phyloP scores from a whole-genome alignment of 2,113 vertebrate species.

The Excalfactoria chinensis region DNA sequence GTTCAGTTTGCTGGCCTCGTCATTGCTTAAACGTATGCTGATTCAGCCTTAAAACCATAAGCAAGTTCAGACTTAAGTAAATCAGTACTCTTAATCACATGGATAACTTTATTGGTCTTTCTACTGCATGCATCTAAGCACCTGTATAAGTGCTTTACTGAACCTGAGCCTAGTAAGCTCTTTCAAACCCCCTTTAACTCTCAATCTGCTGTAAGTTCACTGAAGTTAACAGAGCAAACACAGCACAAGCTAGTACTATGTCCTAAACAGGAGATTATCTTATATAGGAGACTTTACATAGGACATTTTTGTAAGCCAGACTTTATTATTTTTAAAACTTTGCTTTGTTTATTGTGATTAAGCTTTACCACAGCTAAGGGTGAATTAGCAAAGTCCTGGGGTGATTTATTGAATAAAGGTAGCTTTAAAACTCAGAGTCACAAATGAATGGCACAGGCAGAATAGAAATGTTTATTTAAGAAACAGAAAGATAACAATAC shows the following conservation, averaged over 20 bases:
- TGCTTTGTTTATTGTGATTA: not conserved
- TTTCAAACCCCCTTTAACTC: not conserved
- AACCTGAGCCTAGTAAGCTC: not conserved
- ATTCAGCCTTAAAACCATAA: not conserved
- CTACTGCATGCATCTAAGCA: not conserved
- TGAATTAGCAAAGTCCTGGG: not conserved
- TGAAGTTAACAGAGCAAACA: not conserved
- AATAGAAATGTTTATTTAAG: slow-evolving; percentile 52
- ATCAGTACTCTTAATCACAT: not conserved
- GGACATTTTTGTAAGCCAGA: not conserved
- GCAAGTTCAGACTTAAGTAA: not conserved
- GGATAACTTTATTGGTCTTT: not conserved
- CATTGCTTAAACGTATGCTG: not conserved
- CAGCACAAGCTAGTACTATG: not conserved
- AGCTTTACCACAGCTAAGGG: not conserved
- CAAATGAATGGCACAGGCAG: not conserved
- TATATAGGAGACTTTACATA: not conserved
- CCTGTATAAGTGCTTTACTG: not conserved
- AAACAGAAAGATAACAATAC: slow-evolving; percentile 19
- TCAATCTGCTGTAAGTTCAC: not conserved
- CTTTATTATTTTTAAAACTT: not conserved
- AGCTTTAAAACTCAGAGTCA: not conserved
- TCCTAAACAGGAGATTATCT: not conserved
- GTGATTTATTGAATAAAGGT: not conserved
- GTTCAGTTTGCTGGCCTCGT: not conserved